A percentile compares a stretch with the other conserved stretches of the same genome.
phyloP scores from a whole-genome alignment of 2,888 invertebrate species.

The Lagria hirta region DNA sequence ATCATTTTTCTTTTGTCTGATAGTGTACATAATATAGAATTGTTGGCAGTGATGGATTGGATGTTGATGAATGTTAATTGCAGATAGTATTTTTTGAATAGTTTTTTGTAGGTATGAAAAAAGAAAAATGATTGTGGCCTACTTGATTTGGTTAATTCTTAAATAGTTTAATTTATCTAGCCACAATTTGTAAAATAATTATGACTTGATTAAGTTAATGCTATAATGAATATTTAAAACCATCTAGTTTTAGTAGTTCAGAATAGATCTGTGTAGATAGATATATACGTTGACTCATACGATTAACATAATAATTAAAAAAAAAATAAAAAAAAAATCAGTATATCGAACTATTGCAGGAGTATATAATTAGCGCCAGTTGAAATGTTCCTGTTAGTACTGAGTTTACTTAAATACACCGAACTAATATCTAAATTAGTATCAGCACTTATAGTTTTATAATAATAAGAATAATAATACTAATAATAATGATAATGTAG shows the following conservation, averaged over 20 bases:
- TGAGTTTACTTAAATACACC: too few species aligned
- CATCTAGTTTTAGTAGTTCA: constrained; percentile 46
- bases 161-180: constrained; percentile 32
- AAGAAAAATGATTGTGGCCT: too few species aligned
- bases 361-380: constrained; percentile 44
- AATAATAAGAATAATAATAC: too few species aligned
- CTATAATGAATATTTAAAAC: constrained; percentile 40
- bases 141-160: too few species aligned
- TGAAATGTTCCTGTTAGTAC: constrained; percentile 46
- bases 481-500: too few species aligned
- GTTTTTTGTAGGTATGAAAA: too few species aligned
- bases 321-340: constrained; percentile 45
- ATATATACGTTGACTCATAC: constrained; percentile 44
- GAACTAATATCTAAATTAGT: background rate
- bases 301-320: constrained; percentile 42
- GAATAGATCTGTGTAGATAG: constrained; percentile 48
- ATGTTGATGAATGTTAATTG: too few species aligned
- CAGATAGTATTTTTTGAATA: too few species aligned
- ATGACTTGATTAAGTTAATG: constrained; percentile 28
- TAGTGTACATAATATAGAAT: too few species aligned
- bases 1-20: too few species aligned
- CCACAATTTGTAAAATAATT: constrained; percentile 33
- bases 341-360: constrained; percentile 50
- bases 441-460: too few species aligned
- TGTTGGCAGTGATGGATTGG: too few species aligned